Percentiles rank a stretch among this genome's conserved stretches.
These are phyloP conservation scores for Chionomys nivalis DNA, from an alignment of 2,113 vertebrate species.

Conservation along the genomic window DNA sequence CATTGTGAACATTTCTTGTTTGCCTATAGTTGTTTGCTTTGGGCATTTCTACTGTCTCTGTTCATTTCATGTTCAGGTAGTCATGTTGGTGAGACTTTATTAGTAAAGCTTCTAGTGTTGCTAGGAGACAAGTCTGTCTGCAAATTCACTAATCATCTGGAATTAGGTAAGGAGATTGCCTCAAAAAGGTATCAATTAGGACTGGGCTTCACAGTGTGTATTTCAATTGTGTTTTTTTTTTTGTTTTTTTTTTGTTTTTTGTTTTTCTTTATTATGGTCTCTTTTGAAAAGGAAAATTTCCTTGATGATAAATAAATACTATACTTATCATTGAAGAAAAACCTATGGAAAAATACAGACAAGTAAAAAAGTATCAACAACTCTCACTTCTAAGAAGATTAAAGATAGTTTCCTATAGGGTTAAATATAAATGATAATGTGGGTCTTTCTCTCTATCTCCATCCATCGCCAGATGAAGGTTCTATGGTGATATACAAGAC, in stretches of 20 bases:
- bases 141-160: background rate
- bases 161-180: background rate
- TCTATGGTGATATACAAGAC: too few species aligned
- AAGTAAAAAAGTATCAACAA: background rate
- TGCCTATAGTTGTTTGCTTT: background rate
- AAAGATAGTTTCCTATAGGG: background rate
- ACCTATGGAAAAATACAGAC: background rate
- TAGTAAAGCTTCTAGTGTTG: background rate
- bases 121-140: background rate
- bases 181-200: background rate
- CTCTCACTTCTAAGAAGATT: background rate
- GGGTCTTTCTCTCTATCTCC: too few species aligned
- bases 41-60: background rate
- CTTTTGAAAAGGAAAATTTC: background rate
- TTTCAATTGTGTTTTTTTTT: background rate
- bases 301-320: background rate
- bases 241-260: background rate
- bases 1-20: background rate
- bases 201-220: background rate
- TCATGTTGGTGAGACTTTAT: background rate
- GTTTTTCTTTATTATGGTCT: background rate
- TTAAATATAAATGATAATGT: background rate
- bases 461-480: too few species aligned
- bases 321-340: background rate
- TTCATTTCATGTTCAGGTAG: background rate